phyloP scores from a whole-genome alignment of 2,888 invertebrate genomes.

The Girardia tigrina region DNA sequence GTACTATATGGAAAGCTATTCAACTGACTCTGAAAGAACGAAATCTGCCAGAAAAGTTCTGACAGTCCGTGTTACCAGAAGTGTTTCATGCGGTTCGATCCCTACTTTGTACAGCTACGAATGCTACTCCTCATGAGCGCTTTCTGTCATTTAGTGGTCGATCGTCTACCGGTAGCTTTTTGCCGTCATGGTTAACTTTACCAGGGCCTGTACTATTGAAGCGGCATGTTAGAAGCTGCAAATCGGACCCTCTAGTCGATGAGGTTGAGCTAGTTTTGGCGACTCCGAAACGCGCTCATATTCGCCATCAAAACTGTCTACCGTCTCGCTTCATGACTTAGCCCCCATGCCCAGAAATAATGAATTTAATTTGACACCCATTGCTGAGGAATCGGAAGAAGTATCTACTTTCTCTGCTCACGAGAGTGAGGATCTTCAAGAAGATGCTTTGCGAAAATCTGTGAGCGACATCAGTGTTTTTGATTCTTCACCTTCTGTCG shows the following conservation, averaged over 20 bases:
- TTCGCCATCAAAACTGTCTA: constrained; percentile 35
- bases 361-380: too few relatives aligned
- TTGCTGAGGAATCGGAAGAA: too few relatives aligned
- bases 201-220: constrained; percentile 15
- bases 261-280: constrained; percentile 36
- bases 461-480: too few relatives aligned
- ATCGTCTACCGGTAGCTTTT: not conserved
- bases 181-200: constrained; percentile 27
- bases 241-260: constrained; percentile 35
- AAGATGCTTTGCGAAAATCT: too few relatives aligned
- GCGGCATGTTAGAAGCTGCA: constrained; percentile 12
- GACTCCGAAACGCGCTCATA: constrained; percentile 37
- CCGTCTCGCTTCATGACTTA: constrained; percentile 36
- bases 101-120: constrained; percentile 30
- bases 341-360: constrained; percentile 32
- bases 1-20: constrained; percentile 31
- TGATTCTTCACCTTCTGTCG: too few relatives aligned
- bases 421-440: too few relatives aligned
- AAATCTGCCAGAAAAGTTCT: constrained; percentile 11
- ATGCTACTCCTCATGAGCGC: constrained; percentile 26
- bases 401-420: too few relatives aligned
- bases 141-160: constrained; percentile 27
- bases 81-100: constrained; percentile 28
- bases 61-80: constrained; percentile 27
- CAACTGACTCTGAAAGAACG: constrained; percentile 24